A percentile compares a stretch with the other conserved stretches of the same genome.
Evolutionary conservation across 2,888 invertebrate genomes (phyloP).

Genomic region (Leucozona laternaria): DNA sequence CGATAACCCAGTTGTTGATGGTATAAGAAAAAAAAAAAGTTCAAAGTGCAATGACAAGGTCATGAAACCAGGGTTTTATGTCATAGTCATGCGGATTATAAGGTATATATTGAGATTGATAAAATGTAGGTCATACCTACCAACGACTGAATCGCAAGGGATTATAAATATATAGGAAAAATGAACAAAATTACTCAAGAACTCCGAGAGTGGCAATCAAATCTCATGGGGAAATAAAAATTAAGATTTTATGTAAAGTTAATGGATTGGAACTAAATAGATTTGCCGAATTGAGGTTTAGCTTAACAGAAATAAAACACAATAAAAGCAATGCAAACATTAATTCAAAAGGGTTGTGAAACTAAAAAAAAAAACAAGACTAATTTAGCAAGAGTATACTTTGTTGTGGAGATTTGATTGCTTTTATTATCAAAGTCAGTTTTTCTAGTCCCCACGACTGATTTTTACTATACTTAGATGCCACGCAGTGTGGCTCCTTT

Average conservation of each 20-base stretch:
- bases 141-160: slow-evolving; percentile 26
- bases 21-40: slow-evolving; percentile 41
- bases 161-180: slow-evolving; percentile 17
- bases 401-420: background rate
- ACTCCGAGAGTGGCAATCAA: slow-evolving; percentile 9
- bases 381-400: background rate
- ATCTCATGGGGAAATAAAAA: slow-evolving; percentile 4
- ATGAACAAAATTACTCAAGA: slow-evolving; percentile 11
- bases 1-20: slow-evolving; percentile 41
- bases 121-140: slow-evolving; percentile 46
- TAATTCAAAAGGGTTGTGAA: background rate
- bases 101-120: slow-evolving; percentile 1
- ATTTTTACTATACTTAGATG: too few relatives aligned
- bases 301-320: background rate
- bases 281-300: background rate
- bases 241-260: background rate
- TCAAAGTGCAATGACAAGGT: slow-evolving; percentile 72
- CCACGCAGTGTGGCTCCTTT: too few relatives aligned
- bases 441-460: too few relatives aligned
- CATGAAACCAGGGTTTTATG: slow-evolving; percentile 51
- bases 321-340: background rate
- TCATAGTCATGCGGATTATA: slow-evolving; percentile 38
- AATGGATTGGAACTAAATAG: slow-evolving; percentile 41
- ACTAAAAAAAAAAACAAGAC: background rate
- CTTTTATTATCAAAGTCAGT: too few relatives aligned